A percentile compares a stretch with the other conserved stretches of the same genome.
These are phyloP conservation scores for Eilema depressum DNA, from an alignment of 2,888 invertebrate species.

Conservation along the genomic window DNA sequence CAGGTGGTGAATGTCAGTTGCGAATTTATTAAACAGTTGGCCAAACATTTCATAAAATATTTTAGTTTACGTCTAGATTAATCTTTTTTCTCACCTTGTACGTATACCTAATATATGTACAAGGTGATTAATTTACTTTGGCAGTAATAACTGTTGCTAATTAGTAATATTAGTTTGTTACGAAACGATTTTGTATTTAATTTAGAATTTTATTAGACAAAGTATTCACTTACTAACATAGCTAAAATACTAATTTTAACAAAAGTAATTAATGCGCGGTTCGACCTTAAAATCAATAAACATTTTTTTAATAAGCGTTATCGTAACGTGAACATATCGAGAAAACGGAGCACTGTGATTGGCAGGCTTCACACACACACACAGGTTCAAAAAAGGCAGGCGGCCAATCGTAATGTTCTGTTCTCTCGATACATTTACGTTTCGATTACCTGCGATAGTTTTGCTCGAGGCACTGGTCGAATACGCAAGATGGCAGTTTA, in stretches of 20 bases:
- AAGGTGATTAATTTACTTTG: neutral
- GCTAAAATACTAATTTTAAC: too few species aligned
- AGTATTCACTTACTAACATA: neutral
- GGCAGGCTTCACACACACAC: too few species aligned
- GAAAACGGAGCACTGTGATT: too few species aligned
- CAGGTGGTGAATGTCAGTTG: constrained; percentile 19
- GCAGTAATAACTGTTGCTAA: constrained; percentile 9
- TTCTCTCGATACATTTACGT: too few species aligned
- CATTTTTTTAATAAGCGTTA: too few species aligned
- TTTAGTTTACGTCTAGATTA: constrained; percentile 11
- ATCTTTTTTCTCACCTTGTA: constrained; percentile 11
- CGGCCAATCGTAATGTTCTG: too few species aligned
- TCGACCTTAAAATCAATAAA: neutral
- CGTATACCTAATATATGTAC: neutral
- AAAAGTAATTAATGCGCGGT: neutral
- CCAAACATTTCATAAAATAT: constrained; percentile 15
- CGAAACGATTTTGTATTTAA: neutral
- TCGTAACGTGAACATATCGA: too few species aligned
- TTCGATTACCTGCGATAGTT: too few species aligned
- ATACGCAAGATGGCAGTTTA: too few species aligned
- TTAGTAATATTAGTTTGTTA: neutral
- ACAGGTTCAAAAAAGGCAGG: too few species aligned
- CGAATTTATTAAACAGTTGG: constrained; percentile 23
- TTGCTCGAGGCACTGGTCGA: too few species aligned
- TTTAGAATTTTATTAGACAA: neutral